These are phyloP conservation scores for Drosophila watanabei DNA, from an alignment of 1,140 invertebrate species.

Conservation along the genomic window DNA sequence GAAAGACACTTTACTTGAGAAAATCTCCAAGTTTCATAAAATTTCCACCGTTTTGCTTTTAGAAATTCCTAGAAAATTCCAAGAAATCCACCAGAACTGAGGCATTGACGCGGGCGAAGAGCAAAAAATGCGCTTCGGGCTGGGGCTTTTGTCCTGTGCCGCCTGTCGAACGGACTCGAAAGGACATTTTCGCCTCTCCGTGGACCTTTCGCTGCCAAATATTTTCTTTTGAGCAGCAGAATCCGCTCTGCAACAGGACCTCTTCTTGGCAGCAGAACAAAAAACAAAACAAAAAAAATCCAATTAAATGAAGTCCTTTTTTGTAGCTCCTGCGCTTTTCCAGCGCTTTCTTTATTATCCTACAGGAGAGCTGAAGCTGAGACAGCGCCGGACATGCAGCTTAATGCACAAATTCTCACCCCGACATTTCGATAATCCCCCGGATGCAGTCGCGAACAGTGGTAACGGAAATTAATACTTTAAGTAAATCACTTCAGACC, in stretches of 20 bases:
- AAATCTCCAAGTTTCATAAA: not conserved
- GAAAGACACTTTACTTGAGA: not conserved
- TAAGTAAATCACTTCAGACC: conserved; percentile 24
- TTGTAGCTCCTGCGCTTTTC: conserved; percentile 17
- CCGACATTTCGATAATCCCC: conserved; percentile 26
- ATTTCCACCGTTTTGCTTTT: conserved; percentile 25
- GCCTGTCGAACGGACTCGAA: conserved; percentile 38
- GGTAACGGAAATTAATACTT: conserved; percentile 32
- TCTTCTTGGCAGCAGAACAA: conserved; percentile 23
- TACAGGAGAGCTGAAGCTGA: not conserved
- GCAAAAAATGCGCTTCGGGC: conserved; percentile 25
- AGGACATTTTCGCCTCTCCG: conserved; percentile 26
- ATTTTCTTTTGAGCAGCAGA: conserved; percentile 40
- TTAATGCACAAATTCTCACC: conserved; percentile 44
- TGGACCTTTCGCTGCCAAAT: conserved; percentile 45
- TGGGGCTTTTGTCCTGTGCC: conserved; percentile 27
- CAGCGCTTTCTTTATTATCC: conserved; percentile 1
- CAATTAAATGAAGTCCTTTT: conserved; percentile 50
- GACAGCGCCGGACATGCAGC: conserved; percentile 30
- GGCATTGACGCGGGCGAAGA: not conserved
- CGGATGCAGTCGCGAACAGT: conserved; percentile 2
- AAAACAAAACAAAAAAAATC: conserved; percentile 17
- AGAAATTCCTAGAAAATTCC: conserved; percentile 25
- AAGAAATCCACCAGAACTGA: conserved; percentile 1
- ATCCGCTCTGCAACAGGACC: conserved; percentile 4